Base-by-base conservation (phyloP, 1,140 invertebrate genomes). In the Drosophila triauraria region DNA sequence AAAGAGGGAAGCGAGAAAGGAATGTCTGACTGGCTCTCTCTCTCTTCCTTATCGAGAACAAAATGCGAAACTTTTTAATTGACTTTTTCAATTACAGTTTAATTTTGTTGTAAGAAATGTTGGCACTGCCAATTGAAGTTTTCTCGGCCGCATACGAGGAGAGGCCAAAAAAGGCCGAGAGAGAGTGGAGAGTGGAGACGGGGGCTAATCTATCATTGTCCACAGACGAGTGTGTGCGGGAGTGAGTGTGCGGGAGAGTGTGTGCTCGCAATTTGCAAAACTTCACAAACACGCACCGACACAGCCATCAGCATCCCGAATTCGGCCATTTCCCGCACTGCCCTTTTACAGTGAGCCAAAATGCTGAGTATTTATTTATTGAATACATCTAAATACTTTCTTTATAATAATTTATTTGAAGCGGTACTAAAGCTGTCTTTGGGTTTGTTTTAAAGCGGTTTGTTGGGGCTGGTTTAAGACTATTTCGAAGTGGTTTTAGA, bases 61-160 rank as follows among this genome's bases (percentile, higher is more conserved):
- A 86, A 84, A 85, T 87, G 83, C 51, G 70, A 85, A 90, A 90
- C 71, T 90, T 90, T 90, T 90, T 90, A 90, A 90, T 90, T 90
- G 85, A 90, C 86, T 90, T 90, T 90, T 90, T 90, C 85, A 90
- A 90, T 90, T 90, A 90, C 85, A 81, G 74, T 90, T 88, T 88
- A 87, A 87, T 87, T 88, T 87, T 87, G 84, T 87, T 87, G 77
- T 87, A 84, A 87, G 77, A 88, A 76, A 80, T 83, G 84, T 75
- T 80, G 62, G 80, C 77, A 62, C 80, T 88, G 84, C 77, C 84
- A 87, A 80, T 87, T 87, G 84, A 87, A 87, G 84, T 87, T 87
- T 87, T 58, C 43, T 23, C 59, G 48, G 51, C 46, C 53, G 74
- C 46, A 69, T 62, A 47, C 50, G 42, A 56, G 48, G 32, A 47